Base-by-base conservation (phyloP, 1,140 invertebrate species). In the Diabrotica undecimpunctata region DNA sequence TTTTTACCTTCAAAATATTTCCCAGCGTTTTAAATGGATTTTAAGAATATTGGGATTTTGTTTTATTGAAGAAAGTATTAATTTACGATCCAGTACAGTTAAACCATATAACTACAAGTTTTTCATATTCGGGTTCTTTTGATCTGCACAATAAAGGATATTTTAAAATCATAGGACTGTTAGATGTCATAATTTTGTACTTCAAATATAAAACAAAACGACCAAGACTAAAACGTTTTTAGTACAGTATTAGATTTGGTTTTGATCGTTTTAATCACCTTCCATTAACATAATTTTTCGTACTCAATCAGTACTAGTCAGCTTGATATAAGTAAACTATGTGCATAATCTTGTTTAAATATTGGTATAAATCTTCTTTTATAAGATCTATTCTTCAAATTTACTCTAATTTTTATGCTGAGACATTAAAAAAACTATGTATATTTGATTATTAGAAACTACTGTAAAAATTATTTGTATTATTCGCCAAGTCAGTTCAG, bases 301-400 rank as follows among this genome's bases (percentile, higher is more conserved):
- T 54, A 74, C 76, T 76, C 74, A 71, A 72, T 75, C 76, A 71
- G 69, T 74, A 75, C 76, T 77, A 77, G 76, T 77, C 76, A 77
- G 75, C 72, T 77, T 71, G 65, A 67, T 76, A 65, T 77, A 75
- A 70, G 66, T 75, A 75, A 69, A 76, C 72, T 74, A 63, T 70
- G 66, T 75, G 25, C 25, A 25, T 25, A 25, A 25, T 25, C 25
- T 25, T 25, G 25, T 25, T 25, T 25, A 25, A 25, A 25, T 25
- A 25, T 25, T 25, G 73, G 72, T 73, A 69, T 73, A 70, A 75
- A 72, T 66, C 67, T 74, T 46, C 41, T 46, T 67, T 69, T 10
- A 10, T 46, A n/a, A 10, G 8, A 46, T 46, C 41, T 10, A 3
- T 61, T 67, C 62, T 57, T 63, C 53, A 46, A 46, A 63, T 37